Percentiles rank a stretch among this genome's conserved stretches.
phyloP scores from a whole-genome alignment of 2,113 vertebrate species.

The Lethenteron camtschaticum region DNA sequence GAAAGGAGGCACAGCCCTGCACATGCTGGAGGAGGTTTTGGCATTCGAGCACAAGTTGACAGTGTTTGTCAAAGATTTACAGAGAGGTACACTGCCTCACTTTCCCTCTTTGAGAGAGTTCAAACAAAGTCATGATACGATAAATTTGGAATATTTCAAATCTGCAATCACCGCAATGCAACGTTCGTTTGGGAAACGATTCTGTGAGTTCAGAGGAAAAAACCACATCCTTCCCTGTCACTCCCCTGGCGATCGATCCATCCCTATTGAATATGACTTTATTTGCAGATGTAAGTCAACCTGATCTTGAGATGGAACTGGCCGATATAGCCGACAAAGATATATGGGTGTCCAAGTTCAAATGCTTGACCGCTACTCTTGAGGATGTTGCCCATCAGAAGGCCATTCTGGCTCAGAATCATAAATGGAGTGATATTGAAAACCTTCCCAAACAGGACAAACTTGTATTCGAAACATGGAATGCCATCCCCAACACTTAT shows the following conservation, averaged over 20 bases:
- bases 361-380: constrained; percentile 12
- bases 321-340: constrained; percentile 12
- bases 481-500: neutral
- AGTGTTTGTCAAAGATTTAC: constrained; percentile 13
- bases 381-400: constrained; percentile 16
- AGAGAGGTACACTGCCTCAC: constrained; percentile 12
- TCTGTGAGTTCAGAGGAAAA: constrained; percentile 13
- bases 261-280: neutral
- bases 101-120: constrained; percentile 15
- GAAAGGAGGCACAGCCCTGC: constrained; percentile 12
- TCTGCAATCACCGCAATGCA: constrained; percentile 12
- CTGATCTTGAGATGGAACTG: constrained; percentile 14
- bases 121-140: constrained; percentile 9
- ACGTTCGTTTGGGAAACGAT: constrained; percentile 13
- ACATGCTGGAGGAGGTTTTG: constrained; percentile 14
- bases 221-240: constrained; percentile 11
- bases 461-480: constrained; percentile 11
- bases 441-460: constrained; percentile 10
- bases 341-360: constrained; percentile 15
- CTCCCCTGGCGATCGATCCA: too few species aligned
- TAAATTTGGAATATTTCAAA: too few species aligned
- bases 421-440: constrained; percentile 12
- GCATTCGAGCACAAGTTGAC: constrained; percentile 13
- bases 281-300: constrained; percentile 10
- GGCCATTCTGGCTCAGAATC: constrained; percentile 2